Percentiles rank a stretch among this genome's conserved stretches.
phyloP scores from a whole-genome alignment of 2,888 invertebrate species.

The Drosophila bunnanda region DNA sequence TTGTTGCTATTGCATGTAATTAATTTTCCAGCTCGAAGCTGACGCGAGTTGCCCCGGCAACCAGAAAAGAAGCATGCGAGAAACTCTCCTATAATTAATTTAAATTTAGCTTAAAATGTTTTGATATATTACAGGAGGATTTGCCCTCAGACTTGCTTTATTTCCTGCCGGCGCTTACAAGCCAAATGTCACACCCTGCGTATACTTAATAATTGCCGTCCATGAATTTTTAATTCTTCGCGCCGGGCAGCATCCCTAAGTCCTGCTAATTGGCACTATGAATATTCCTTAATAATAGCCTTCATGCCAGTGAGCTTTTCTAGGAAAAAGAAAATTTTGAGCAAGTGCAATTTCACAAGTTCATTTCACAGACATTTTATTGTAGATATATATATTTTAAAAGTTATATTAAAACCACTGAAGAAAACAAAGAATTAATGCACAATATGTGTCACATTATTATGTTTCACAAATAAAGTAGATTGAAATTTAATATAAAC shows the following conservation, averaged over 20 bases:
- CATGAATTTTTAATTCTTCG: slow-evolving; percentile 22
- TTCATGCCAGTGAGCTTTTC: slow-evolving; percentile 11
- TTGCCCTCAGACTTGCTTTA: slow-evolving; percentile 3
- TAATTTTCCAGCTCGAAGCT: slow-evolving; percentile 59
- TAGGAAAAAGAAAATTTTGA: not conserved
- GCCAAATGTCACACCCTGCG: slow-evolving; percentile 20
- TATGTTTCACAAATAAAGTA: not conserved
- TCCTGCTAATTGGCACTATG: slow-evolving; percentile 20
- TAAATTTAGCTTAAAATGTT: slow-evolving; percentile 71
- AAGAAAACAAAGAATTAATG: not conserved
- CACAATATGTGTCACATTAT: not conserved
- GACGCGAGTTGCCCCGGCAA: slow-evolving; percentile 26
- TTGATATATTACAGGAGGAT: slow-evolving; percentile 50
- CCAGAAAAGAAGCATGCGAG: slow-evolving; percentile 23
- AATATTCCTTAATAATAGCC: slow-evolving; percentile 19
- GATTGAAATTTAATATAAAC: not conserved
- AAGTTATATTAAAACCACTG: not conserved
- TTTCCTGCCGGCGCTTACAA: slow-evolving; percentile 1
- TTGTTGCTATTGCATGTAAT: slow-evolving; percentile 65
- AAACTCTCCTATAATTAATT: slow-evolving; percentile 63
- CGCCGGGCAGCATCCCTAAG: not conserved
- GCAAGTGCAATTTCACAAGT: slow-evolving; percentile 35
- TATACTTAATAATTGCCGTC: slow-evolving; percentile 7
- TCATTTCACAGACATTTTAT: slow-evolving; percentile 24
- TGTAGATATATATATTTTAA: not conserved